Conservation (phyloP, 2,888 invertebrate genomes). For the Antitype chi region DNA sequence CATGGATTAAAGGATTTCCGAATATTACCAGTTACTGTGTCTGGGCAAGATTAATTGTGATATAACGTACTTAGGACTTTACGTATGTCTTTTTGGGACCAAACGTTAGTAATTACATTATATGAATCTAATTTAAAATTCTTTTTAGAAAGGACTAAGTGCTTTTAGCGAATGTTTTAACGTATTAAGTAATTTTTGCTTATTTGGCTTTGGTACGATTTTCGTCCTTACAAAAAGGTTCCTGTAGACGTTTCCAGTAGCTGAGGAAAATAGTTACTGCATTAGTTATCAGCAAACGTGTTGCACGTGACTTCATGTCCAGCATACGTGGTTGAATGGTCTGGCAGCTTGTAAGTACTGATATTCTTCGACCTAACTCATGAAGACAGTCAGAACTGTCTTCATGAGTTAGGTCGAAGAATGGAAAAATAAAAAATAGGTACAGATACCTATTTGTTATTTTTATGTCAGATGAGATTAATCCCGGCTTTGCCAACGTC, state of each 20-base stretch:
- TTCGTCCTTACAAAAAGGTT: background rate
- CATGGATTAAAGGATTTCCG: constrained; percentile 58
- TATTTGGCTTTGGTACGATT: background rate
- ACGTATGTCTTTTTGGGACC: constrained; percentile 44
- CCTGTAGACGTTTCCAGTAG: constrained; percentile 3
- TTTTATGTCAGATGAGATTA: constrained; percentile 43
- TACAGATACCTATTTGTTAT: constrained; percentile 31
- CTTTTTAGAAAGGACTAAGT: constrained; percentile 15
- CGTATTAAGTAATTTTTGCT: background rate
- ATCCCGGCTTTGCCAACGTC: constrained; percentile 1
- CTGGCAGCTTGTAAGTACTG: constrained; percentile 39
- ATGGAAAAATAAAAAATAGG: too few species aligned
- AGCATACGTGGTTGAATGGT: constrained; percentile 42
- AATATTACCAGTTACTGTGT: constrained; percentile 52
- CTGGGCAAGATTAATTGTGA: constrained; percentile 56
- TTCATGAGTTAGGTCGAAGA: too few species aligned
- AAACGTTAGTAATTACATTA: constrained; percentile 47
- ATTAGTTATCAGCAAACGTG: constrained; percentile 37
- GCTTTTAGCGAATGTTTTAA: constrained; percentile 18
- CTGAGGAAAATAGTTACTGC: constrained; percentile 8
- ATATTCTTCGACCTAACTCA: constrained; percentile 30
- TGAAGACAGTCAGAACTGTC: constrained; percentile 35
- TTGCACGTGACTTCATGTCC: constrained; percentile 50
- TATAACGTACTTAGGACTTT: constrained; percentile 55
- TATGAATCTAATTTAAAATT: constrained; percentile 41